Conservation (phyloP, 37 sponge, comb jelly and placozoan species). For the Theonella swinhoei region DNA sequence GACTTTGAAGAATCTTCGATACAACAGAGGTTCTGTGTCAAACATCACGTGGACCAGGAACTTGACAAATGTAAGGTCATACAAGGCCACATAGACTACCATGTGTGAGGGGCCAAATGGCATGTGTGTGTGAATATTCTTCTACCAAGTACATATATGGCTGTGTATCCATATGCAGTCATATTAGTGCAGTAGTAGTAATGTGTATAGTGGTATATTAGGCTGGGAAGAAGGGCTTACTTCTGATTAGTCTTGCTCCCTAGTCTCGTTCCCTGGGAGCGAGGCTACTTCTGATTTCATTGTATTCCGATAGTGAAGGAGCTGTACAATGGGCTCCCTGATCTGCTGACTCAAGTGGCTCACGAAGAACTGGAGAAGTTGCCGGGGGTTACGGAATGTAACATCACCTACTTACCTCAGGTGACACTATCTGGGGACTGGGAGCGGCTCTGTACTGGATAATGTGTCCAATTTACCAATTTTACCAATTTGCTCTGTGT, state of each 20-base stretch:
- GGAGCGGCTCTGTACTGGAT: too few relatives aligned
- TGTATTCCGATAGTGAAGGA: slow-evolving; percentile 84
- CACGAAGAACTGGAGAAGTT: slow-evolving; percentile 81
- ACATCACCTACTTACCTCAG: slow-evolving; percentile 95
- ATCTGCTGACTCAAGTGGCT: slow-evolving; percentile 93
- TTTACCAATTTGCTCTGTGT: neutral
- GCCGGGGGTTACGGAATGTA: slow-evolving; percentile 82
- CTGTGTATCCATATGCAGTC: slow-evolving; percentile 5
- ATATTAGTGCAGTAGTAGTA: too few relatives aligned
- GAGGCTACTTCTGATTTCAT: too few relatives aligned
- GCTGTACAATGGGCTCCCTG: slow-evolving; percentile 89
- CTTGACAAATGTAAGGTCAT: slow-evolving; percentile 85
- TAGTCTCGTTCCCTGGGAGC: too few relatives aligned
- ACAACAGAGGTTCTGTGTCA: slow-evolving; percentile 90
- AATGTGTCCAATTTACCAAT: too few relatives aligned
- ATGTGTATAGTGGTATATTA: too few relatives aligned
- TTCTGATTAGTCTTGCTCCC: too few relatives aligned
- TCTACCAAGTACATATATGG: neutral
- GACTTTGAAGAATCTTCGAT: slow-evolving; percentile 89
- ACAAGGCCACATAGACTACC: too few relatives aligned
- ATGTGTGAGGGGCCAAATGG: too few relatives aligned
- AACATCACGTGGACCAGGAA: slow-evolving; percentile 78
- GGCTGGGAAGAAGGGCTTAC: too few relatives aligned
- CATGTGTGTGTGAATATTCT: too few relatives aligned
- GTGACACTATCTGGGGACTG: slow-evolving; percentile 45